Evolutionary conservation across 1,140 invertebrate genomes (phyloP), one percentile per base, ranked within the genome.

Genomic region (Apis cerana): DNA sequence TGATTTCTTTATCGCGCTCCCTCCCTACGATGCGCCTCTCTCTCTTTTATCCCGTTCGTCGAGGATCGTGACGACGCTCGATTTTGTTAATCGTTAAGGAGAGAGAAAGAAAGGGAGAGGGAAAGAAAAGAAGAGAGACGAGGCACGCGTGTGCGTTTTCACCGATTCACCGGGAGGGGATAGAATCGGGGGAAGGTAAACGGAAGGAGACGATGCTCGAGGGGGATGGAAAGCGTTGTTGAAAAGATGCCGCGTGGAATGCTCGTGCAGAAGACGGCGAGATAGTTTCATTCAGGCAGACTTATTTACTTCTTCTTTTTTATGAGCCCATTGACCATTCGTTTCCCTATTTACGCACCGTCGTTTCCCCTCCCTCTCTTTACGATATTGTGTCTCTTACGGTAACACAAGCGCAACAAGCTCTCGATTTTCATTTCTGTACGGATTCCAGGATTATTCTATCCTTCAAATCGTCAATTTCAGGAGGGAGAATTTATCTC

Each of bases 221-320:
- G 67, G 81, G 75, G 33, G 3, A 33, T 33, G 33, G 33, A 33
- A 33, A 33, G 33, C 3, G 33, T 33, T 78, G 58, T 64, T 59
- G 75, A 64, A 82, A 82, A 82, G 75, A 62, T 54, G 58, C 58
- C 13, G 33, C 17, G 54, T 19, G 0, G 21, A 21, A 65, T 5
- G 7, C 27, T 11, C 52, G 33, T 33, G 8, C 1, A 59, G 33
- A 33, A 4, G 2, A 33, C 33, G 33, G 33, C 27, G 27, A 27
- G 27, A 27, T 1, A 27, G 27, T 27, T 27, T 8, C 23, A 56
- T 69, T 43, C n/a, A 21, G 61, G 15, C 59, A 50, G 33, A 10
- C 50, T 48, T 80, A 80, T 75, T 80, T 75, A 80, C 78, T 54
- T 27, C 5, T 43, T 62, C 23, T 27, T 54, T 58, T 27, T 43